Evolutionary conservation across 2,797 vertebrate species (phyloP).

Genomic region (Clarias fuscus): DNA sequence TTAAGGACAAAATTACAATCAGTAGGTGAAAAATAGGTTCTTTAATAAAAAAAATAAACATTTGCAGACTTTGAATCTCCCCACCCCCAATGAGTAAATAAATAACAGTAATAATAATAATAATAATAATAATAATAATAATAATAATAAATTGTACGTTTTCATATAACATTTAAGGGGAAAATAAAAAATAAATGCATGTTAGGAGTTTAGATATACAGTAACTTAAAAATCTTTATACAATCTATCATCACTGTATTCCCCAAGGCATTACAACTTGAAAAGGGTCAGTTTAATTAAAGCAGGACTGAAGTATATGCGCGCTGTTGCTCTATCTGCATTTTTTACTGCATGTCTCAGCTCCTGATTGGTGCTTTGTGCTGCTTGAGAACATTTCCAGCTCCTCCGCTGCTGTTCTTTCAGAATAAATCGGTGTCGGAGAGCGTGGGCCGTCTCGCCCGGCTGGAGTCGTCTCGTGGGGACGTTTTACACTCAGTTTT

Average conservation of each 20-base stretch:
- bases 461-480: not conserved
- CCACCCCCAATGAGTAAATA: no score
- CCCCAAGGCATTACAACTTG: not conserved
- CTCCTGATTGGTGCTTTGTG: not conserved
- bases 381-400: conserved; percentile 4
- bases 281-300: not conserved
- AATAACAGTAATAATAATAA: no score
- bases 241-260: not conserved
- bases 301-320: not conserved
- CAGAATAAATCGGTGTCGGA: not conserved
- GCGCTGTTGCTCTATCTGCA: not conserved
- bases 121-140: no score
- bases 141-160: no score
- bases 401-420: not conserved
- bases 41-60: not conserved
- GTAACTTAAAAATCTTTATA: not conserved
- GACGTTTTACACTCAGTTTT: not conserved
- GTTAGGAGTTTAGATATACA: no score
- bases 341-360: not conserved
- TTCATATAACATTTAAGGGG: no score
- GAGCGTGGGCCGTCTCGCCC: not conserved
- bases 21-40: no score
- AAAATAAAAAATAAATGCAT: no score
- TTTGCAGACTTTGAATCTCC: not conserved
- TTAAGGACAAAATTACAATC: not conserved